Conservation (phyloP, 2,888 invertebrate genomes). For the Mythimna impura region DNA sequence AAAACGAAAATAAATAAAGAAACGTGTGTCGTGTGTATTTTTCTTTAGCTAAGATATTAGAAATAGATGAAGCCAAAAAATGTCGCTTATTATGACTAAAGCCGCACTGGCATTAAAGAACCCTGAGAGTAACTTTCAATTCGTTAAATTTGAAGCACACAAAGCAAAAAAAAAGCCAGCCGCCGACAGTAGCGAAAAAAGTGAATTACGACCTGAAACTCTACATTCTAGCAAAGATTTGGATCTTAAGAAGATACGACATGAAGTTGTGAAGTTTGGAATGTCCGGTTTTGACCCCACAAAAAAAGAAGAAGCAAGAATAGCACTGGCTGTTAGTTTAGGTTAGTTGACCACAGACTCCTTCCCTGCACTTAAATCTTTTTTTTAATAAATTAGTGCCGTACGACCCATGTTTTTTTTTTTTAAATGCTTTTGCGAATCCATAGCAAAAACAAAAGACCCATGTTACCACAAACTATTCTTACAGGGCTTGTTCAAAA, state of each 20-base stretch:
- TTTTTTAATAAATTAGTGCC: too few relatives aligned
- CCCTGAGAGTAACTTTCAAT: slow-evolving; percentile 83
- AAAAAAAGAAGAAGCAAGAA: slow-evolving; percentile 94
- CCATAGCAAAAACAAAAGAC: neutral
- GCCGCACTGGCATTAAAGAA: slow-evolving; percentile 87
- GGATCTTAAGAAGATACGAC: slow-evolving; percentile 94
- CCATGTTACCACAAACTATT: neutral
- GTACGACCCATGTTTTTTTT: too few relatives aligned
- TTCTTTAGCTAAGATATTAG: neutral
- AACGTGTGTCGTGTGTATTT: slow-evolving; percentile 18
- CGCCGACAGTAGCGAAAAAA: slow-evolving; percentile 58
- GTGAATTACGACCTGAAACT: slow-evolving; percentile 56
- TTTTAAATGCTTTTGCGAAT: neutral
- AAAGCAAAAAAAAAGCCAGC: slow-evolving; percentile 85
- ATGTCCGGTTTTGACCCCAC: slow-evolving; percentile 93
- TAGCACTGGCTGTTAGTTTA: slow-evolving; percentile 94
- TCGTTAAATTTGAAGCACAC: slow-evolving; percentile 87
- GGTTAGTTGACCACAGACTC: slow-evolving; percentile 84
- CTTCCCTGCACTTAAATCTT: neutral
- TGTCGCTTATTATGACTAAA: slow-evolving; percentile 87
- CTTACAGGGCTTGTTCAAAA: slow-evolving; percentile 28
- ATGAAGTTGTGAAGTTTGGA: slow-evolving; percentile 96
- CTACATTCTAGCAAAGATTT: slow-evolving; percentile 84
- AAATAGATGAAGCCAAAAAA: slow-evolving; percentile 62
- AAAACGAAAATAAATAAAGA: slow-evolving; percentile 10